Conservation (phyloP, 2,888 invertebrate genomes). For the Amiota minor region DNA sequence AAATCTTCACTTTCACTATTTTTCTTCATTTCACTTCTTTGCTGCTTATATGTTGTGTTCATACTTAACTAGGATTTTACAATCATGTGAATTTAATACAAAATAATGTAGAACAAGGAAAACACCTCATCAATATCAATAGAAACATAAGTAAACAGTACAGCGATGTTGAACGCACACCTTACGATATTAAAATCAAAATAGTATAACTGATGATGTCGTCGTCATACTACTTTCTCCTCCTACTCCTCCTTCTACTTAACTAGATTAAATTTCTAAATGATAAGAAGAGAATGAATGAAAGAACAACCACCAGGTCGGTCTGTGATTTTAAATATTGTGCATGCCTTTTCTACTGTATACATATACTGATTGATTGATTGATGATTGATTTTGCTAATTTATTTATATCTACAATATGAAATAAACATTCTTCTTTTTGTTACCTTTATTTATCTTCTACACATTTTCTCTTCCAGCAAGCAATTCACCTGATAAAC, state of each 20-base stretch:
- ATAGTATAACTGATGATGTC: constrained; percentile 63
- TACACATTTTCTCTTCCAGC: constrained; percentile 1
- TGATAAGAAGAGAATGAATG: background rate
- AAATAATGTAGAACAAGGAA: constrained; percentile 68
- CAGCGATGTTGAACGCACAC: constrained; percentile 69
- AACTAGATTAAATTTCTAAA: background rate
- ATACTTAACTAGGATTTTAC: constrained; percentile 57
- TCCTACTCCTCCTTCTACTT: too few relatives aligned
- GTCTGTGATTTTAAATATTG: constrained; percentile 25
- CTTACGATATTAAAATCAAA: constrained; percentile 74
- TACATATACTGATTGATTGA: too few relatives aligned
- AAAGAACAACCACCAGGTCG: background rate
- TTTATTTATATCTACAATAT: too few relatives aligned
- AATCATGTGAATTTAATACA: constrained; percentile 65
- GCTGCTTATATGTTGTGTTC: constrained; percentile 17
- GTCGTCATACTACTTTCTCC: too few relatives aligned
- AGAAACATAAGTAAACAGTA: constrained; percentile 60
- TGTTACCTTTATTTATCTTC: too few relatives aligned
- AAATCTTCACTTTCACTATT: constrained; percentile 19
- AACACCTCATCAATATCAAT: constrained; percentile 65
- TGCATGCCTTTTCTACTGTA: constrained; percentile 23
- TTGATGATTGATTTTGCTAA: too few relatives aligned
- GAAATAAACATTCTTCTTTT: too few relatives aligned
- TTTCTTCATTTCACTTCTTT: constrained; percentile 43
- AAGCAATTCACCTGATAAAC: background rate